Evolutionary conservation across 2,888 invertebrate species (phyloP).

Genomic region (Muschampia plurimacula): DNA sequence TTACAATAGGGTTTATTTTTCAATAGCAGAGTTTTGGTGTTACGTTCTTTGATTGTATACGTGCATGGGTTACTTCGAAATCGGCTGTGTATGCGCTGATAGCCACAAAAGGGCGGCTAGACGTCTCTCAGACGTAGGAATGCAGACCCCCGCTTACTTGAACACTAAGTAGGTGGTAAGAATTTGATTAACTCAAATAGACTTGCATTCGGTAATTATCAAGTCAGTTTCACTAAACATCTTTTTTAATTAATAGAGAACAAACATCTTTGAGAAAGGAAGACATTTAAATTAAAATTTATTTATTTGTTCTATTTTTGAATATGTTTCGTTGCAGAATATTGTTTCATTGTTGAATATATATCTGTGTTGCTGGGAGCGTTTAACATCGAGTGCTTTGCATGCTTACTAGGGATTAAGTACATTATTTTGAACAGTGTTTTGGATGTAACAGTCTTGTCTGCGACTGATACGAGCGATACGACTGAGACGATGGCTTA

Average conservation of each 20-base stretch:
- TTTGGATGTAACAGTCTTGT: too few relatives aligned
- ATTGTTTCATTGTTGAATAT: too few relatives aligned
- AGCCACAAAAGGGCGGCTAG: slow-evolving; percentile 66
- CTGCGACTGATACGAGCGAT: too few relatives aligned
- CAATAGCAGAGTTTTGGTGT: not conserved
- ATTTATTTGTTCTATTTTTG: too few relatives aligned
- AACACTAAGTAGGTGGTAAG: slow-evolving; percentile 7
- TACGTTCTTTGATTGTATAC: slow-evolving; percentile 33
- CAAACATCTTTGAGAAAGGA: too few relatives aligned
- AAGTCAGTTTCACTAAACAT: not conserved
- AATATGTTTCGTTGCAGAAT: too few relatives aligned
- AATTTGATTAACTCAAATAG: slow-evolving; percentile 4
- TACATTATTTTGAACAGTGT: too few relatives aligned
- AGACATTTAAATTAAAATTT: too few relatives aligned
- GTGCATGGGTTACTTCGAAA: slow-evolving; percentile 52
- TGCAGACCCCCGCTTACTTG: slow-evolving; percentile 39
- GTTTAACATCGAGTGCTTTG: too few relatives aligned
- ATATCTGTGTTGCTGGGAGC: too few relatives aligned
- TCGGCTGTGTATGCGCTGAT: slow-evolving; percentile 63
- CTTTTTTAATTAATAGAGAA: not conserved
- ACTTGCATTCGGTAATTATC: not conserved
- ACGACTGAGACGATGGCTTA: too few relatives aligned
- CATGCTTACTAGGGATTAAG: too few relatives aligned
- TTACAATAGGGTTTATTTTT: slow-evolving; percentile 31
- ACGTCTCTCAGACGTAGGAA: slow-evolving; percentile 68